phyloP scores from a whole-genome alignment of 2,797 vertebrate genomes.

The Lepilemur ruficaudatus region DNA sequence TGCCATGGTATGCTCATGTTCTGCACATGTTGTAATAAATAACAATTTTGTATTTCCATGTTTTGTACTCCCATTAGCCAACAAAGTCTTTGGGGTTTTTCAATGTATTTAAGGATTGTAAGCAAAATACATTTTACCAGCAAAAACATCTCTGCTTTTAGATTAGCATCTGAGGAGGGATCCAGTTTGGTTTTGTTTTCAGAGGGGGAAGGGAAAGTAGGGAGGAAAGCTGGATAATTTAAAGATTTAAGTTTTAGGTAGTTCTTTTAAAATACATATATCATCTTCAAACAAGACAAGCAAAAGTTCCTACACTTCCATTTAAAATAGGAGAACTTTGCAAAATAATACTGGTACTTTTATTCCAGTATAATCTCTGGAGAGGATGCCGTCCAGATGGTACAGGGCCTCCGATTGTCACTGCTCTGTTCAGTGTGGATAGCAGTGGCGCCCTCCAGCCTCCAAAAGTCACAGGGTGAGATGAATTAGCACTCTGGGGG shows the following conservation, averaged over 20 bases:
- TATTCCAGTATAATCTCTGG: background rate
- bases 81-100: background rate
- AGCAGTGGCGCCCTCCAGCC: rapidly evolving
- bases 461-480: background rate
- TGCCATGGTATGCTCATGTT: background rate
- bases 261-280: background rate
- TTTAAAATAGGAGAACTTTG: background rate
- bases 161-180: background rate
- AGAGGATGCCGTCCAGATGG: background rate
- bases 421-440: rapidly evolving
- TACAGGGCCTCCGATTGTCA: rapidly evolving
- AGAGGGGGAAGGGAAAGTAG: background rate
- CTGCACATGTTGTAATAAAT: background rate
- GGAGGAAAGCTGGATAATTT: background rate
- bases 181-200: background rate
- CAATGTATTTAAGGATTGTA: background rate
- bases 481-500: background rate
- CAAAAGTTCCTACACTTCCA: background rate
- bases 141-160: constrained; percentile 45
- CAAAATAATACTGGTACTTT: background rate
- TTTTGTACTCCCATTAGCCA: background rate
- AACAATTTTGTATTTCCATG: background rate
- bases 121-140: background rate
- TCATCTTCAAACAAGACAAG: background rate
- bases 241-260: background rate